These are phyloP conservation scores for Chrysina gloriosa DNA, from an alignment of 2,888 invertebrate genomes.

Conservation along the genomic window DNA sequence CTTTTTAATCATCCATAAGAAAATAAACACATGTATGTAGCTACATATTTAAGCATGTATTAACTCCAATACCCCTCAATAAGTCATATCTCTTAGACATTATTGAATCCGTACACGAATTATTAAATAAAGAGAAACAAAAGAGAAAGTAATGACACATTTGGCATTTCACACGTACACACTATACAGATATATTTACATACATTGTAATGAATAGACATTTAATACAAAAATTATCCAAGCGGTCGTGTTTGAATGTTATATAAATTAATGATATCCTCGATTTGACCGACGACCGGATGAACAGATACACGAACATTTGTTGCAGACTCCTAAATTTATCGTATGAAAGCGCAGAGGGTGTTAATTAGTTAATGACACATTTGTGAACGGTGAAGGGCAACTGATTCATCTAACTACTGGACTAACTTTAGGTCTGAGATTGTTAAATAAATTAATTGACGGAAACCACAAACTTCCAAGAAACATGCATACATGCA, in stretches of 20 bases:
- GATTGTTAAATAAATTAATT: conserved; percentile 12
- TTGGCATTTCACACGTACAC: too few relatives aligned
- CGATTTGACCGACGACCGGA: conserved; percentile 25
- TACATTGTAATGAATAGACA: conserved; percentile 15
- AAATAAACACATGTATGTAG: too few relatives aligned
- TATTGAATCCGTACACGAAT: too few relatives aligned
- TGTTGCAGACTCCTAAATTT: conserved; percentile 26
- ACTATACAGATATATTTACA: too few relatives aligned
- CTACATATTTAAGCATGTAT: too few relatives aligned
- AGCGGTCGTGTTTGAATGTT: background rate
- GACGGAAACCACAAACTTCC: background rate
- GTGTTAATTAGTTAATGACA: conserved; percentile 34
- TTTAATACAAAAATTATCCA: conserved; percentile 23
- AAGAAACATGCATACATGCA: background rate
- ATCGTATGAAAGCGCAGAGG: conserved; percentile 9
- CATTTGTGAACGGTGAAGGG: conserved; percentile 23
- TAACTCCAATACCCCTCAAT: too few relatives aligned
- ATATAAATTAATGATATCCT: conserved; percentile 32
- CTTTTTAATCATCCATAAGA: too few relatives aligned
- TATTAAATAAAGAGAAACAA: too few relatives aligned
- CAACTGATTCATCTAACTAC: conserved; percentile 14
- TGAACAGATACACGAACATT: conserved; percentile 16
- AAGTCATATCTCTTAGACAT: too few relatives aligned
- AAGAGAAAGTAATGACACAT: too few relatives aligned
- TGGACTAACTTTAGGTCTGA: background rate